Evolutionary conservation across 1,140 invertebrate species (phyloP), one percentile per base, ranked within the genome.

Genomic region (Drosophila fuyamai): DNA sequence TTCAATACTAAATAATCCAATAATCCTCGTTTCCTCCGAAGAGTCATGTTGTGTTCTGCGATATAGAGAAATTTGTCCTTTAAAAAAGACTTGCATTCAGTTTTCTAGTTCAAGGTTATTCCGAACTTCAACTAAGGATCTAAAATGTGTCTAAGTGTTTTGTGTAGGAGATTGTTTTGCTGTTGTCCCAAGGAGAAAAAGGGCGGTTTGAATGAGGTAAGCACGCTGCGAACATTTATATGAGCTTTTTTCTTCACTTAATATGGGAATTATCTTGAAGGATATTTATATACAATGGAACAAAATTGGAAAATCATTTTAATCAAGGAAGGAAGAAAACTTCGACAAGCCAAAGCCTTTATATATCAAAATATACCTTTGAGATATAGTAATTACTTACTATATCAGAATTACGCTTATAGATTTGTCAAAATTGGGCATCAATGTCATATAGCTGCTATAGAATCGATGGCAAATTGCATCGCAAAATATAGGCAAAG

Each of bases 181-280:
- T 90, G 80, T 50, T 84, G 62, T 43, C 43, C 66, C 44, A 48
- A 51, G 18, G 8, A 40, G n/a, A 79, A 68, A 41, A 72, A 89
- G 48, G 70, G 66, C 40, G 84, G 81, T 10, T 56, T 84, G 54
- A 89, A 90, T 89, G 84, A 89, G 84, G 84, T 89, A 85, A 89
- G 84, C 77, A 51, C 13, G 23, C 29, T 46, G 29, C 36, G 23
- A 59, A 48, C 6, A 32, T n/a, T 32, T 32, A 2, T 32, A 32
- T 32, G 29, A 32, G 29, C 1, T 32, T 32, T 32, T 29, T 32
- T 8, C 29, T 32, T 32, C 29, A 32, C 29, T 8, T 32, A 7
- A 8, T 32, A 6, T 32, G 8, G 29, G 8, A 32, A 32, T 8
- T 32, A 32, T 7, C 6, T 32, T 48, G 6, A 29, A 12, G 23